phyloP scores from a whole-genome alignment of 2,113 vertebrate genomes.

The Brienomyrus brachyistius region DNA sequence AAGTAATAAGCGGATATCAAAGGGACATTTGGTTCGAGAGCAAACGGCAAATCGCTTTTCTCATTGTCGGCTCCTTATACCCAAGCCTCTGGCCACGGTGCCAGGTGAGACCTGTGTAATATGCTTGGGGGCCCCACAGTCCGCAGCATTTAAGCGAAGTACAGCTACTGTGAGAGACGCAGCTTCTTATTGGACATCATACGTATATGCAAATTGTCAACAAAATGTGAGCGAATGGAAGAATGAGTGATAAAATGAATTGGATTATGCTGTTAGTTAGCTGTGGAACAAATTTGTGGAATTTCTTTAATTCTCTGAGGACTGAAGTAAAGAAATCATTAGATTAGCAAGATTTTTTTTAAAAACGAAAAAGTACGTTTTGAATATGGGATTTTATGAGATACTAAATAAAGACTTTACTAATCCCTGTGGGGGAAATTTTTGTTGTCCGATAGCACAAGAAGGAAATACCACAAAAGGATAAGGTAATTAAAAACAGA shows the following conservation, averaged over 20 bases:
- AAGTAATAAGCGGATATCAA: slow-evolving; percentile 32
- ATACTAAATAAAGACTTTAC: no score
- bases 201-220: no score
- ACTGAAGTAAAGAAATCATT: background rate
- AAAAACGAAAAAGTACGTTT: no score
- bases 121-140: background rate
- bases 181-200: no score
- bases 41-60: slow-evolving; percentile 22
- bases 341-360: background rate
- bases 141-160: background rate
- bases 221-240: background rate
- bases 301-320: background rate
- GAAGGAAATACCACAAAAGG: no score
- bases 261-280: background rate
- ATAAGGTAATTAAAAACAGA: no score
- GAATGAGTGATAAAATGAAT: background rate
- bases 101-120: background rate
- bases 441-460: no score
- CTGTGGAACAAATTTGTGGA: background rate
- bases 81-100: background rate
- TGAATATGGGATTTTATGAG: no score
- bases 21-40: slow-evolving; percentile 19
- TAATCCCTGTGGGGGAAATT: no score
- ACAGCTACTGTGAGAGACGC: background rate
- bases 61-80: background rate